These are phyloP conservation scores for Porites lobata DNA, from an alignment of 92 coral and sea anemone species.

Conservation along the genomic window DNA sequence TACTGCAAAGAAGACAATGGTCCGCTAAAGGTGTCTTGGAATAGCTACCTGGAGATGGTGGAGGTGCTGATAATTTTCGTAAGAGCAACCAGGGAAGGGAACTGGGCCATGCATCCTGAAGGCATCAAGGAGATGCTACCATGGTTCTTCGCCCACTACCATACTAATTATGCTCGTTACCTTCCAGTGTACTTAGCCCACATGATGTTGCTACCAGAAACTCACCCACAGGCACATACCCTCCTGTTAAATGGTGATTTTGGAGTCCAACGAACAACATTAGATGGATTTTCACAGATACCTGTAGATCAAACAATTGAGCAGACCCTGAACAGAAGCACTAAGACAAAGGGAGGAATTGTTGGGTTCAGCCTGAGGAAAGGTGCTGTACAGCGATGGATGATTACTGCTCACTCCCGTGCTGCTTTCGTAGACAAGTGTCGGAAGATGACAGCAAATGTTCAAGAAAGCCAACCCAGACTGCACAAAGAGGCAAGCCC, in stretches of 20 bases:
- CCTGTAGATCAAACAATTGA: slow-evolving; percentile 61
- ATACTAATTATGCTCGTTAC: slow-evolving; percentile 71
- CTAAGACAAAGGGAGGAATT: slow-evolving; percentile 63
- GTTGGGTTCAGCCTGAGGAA: slow-evolving; percentile 65
- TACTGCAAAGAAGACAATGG: slow-evolving; percentile 56
- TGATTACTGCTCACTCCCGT: slow-evolving; percentile 71
- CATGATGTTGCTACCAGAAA: slow-evolving; percentile 54
- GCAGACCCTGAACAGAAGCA: slow-evolving; percentile 54
- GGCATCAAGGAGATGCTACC: slow-evolving; percentile 67
- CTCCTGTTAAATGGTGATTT: slow-evolving; percentile 56
- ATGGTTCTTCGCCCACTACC: slow-evolving; percentile 73
- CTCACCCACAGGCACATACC: slow-evolving; percentile 71
- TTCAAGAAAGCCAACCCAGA: slow-evolving; percentile 21
- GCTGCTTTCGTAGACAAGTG: slow-evolving; percentile 73
- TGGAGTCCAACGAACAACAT: slow-evolving; percentile 59
- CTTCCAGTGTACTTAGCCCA: slow-evolving; percentile 66
- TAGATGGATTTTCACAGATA: slow-evolving; percentile 48
- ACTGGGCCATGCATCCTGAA: slow-evolving; percentile 54
- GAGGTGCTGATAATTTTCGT: slow-evolving; percentile 36
- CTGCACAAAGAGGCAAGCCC: slow-evolving; percentile 29
- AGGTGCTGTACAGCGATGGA: slow-evolving; percentile 78
- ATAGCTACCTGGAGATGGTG: slow-evolving; percentile 68
- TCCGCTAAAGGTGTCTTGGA: slow-evolving; percentile 64
- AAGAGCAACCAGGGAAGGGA: slow-evolving; percentile 15
- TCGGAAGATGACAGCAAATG: slow-evolving; percentile 48